Conservation (phyloP, 2,888 invertebrate species). For the Automeris io region DNA sequence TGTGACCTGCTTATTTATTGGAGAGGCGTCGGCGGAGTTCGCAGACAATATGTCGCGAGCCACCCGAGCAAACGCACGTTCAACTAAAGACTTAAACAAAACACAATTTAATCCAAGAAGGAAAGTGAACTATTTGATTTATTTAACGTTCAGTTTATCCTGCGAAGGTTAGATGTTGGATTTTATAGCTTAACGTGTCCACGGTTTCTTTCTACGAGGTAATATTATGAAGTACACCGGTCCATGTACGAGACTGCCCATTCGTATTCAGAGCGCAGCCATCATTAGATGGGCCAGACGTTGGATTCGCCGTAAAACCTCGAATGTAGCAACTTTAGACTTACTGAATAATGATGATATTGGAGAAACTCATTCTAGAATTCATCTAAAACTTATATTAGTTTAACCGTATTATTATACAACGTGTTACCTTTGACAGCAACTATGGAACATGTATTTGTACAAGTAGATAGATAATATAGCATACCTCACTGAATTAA, state of each 20-base stretch:
- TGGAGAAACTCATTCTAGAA: conserved; percentile 39
- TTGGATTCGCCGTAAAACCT: conserved; percentile 59
- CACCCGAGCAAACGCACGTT: conserved; percentile 54
- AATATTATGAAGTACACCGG: conserved; percentile 16
- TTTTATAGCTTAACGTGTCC: conserved; percentile 2
- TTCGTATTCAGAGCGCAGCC: conserved; percentile 63
- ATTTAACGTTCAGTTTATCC: conserved; percentile 35
- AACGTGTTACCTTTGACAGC: neutral
- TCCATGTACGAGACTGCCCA: conserved; percentile 29
- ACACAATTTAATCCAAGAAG: conserved; percentile 52
- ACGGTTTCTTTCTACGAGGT: neutral
- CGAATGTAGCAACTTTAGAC: conserved; percentile 39
- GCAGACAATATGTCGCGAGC: conserved; percentile 73
- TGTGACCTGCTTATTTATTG: conserved; percentile 77
- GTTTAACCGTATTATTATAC: neutral
- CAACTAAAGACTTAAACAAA: conserved; percentile 58
- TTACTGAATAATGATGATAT: conserved; percentile 63
- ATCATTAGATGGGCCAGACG: conserved; percentile 69
- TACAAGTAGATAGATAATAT: too few species aligned
- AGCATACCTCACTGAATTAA: conserved; percentile 2
- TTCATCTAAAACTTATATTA: conserved; percentile 29
- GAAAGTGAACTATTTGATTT: conserved; percentile 64
- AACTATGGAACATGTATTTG: neutral
- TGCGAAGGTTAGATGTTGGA: conserved; percentile 2
- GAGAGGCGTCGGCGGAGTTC: conserved; percentile 70